Percentiles rank a stretch among this genome's conserved stretches.
These are phyloP conservation scores for Eulemur albifrons DNA, from an alignment of 2,797 vertebrate genomes.

Conservation along the genomic window DNA sequence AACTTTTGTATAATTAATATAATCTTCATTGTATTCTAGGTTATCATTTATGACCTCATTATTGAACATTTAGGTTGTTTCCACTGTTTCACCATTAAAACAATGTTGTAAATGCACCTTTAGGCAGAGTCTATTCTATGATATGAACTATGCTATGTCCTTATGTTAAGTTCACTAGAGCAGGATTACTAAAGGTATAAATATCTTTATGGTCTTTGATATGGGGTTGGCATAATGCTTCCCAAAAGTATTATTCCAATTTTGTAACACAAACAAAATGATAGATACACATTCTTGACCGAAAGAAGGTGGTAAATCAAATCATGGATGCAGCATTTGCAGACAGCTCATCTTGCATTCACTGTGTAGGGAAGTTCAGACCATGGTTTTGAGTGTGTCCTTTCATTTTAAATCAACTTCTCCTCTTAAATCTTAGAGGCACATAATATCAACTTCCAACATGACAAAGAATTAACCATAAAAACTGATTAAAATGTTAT, in stretches of 20 bases:
- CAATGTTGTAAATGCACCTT: background rate
- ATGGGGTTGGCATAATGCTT: background rate
- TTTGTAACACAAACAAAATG: background rate
- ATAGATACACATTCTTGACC: background rate
- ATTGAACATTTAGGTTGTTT: background rate
- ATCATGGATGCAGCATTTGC: background rate
- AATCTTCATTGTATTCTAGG: background rate
- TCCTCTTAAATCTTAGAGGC: background rate
- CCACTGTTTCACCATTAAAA: background rate
- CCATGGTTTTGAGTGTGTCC: background rate
- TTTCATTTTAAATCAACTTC: conserved; percentile 3
- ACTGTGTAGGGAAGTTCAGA: background rate
- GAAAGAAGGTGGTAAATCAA: background rate
- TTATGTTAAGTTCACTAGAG: background rate
- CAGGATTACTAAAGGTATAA: conserved; percentile 5
- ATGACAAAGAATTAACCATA: background rate
- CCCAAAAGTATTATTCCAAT: background rate
- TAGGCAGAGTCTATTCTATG: background rate
- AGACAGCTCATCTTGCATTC: background rate
- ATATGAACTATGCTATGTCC: background rate
- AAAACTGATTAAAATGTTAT: background rate
- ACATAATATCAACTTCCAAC: background rate
- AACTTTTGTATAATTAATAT: background rate
- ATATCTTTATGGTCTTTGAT: background rate
- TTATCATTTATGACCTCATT: background rate